Base-by-base conservation (phyloP, 2,888 invertebrate species). In the Drosophila diplacantha region DNA sequence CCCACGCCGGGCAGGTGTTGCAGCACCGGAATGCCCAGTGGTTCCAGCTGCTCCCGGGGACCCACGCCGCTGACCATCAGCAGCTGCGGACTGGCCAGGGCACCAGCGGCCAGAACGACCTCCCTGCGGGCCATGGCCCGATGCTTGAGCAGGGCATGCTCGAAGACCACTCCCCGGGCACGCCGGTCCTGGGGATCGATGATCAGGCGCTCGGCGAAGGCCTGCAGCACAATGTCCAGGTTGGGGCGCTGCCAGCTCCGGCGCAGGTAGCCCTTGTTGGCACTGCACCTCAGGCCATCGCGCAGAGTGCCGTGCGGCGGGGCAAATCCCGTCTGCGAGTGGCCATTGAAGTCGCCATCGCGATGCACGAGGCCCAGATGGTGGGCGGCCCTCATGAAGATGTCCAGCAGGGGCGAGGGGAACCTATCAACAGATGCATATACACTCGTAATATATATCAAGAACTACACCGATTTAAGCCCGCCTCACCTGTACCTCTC, bases 1-100 rank as follows among this genome's bases (percentile, higher is more conserved):
- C 96, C 96, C 0, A 96, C 95, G 0, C 94, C 95, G 0, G 72
- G 72, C 6, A 94, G 89, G 84, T 95, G 90, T 59, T 91, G 90
- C 32, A 94, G 83, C 2, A 93, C 90, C 0, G 89, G 86, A 54
- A 96, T 93, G 18, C 90, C 90, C n/a, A 91, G 75, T 4, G 90
- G 87, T n/a, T 88, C 79, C 14, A 95, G 87, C 73, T 94, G 92
- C 0, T 91, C 88, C 46, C 83, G 87, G 0, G 94, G 94, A 0
- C 94, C 94, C 32, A 96, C 89, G 7, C 96, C 96, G 0, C 96
- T 96, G 16, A 96, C 87, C 95, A 96, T 94, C 49, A 97, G 87
- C 14, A 97, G 86, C 83, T 96, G 96, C 0, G 97, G 95, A 5
- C 95, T 94, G 71, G 94, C 95, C 50, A 97, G 91, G 0, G 94